These are phyloP conservation scores for Simalia tracyae DNA, from an alignment of 2,797 vertebrate genomes.

Conservation along the genomic window DNA sequence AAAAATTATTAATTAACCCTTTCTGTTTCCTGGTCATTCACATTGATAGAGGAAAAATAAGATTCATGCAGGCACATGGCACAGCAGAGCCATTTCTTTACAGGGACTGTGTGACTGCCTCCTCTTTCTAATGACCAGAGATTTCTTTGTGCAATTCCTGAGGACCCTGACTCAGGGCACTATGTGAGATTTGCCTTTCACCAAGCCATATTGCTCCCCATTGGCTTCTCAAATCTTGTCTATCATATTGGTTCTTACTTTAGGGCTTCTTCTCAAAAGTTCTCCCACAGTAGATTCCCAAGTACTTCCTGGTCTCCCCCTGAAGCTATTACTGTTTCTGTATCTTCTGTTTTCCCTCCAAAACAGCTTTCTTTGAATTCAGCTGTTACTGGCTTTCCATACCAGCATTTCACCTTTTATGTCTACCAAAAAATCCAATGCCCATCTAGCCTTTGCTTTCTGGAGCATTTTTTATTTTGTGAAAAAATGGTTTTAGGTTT, in stretches of 20 bases:
- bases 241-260: background rate
- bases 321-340: background rate
- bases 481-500: background rate
- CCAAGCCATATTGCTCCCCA: background rate
- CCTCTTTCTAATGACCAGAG: background rate
- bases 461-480: background rate
- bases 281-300: background rate
- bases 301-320: background rate
- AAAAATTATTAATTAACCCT: background rate
- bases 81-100: background rate
- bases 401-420: background rate
- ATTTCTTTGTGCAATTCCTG: background rate
- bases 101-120: background rate
- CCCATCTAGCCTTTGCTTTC: background rate
- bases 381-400: background rate
- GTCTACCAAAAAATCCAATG: background rate
- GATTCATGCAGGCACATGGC: background rate
- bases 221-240: background rate
- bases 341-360: background rate
- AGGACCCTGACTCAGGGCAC: background rate
- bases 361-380: background rate
- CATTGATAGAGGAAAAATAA: background rate
- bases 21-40: background rate
- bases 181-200: background rate
- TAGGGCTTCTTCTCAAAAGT: background rate